These are phyloP conservation scores for Chlorocebus sabaeus DNA, from an alignment of 2,113 vertebrate genomes.

Conservation along the genomic window DNA sequence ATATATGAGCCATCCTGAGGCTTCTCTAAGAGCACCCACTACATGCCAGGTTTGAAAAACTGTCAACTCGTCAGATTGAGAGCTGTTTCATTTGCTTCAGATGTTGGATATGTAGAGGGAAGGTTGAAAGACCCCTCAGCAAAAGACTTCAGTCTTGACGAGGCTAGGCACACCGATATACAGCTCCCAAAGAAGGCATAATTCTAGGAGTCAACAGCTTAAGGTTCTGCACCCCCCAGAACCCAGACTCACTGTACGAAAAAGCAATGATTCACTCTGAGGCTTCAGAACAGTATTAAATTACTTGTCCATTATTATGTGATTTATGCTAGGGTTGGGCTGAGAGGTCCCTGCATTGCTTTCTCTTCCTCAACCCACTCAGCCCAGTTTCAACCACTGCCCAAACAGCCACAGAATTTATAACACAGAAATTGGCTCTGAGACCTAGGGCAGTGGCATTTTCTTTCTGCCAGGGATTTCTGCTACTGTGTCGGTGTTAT, in stretches of 20 bases:
- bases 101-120: not conserved
- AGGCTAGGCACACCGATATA: not conserved
- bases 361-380: conserved; percentile 50
- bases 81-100: not conserved
- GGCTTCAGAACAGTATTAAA: conserved; percentile 66
- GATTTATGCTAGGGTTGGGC: conserved; percentile 61
- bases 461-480: conserved; percentile 43
- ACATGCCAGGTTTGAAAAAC: not conserved
- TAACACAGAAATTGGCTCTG: conserved; percentile 43
- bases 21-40: not conserved
- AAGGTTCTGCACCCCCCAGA: conserved; percentile 52
- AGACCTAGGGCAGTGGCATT: conserved; percentile 16
- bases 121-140: not conserved
- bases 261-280: conserved; percentile 65
- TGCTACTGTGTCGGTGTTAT: conserved; percentile 48
- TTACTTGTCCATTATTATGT: conserved; percentile 68
- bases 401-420: conserved; percentile 57
- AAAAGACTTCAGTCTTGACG: conserved; percentile 24
- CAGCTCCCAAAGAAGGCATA: conserved; percentile 35
- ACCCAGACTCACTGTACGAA: conserved; percentile 33
- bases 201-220: conserved; percentile 59
- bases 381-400: conserved; percentile 17
- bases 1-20: not conserved
- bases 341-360: conserved; percentile 40
- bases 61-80: not conserved